These are phyloP conservation scores for Coregonus sp. DNA, from an alignment of 2,797 vertebrate species.

Conservation along the genomic window DNA sequence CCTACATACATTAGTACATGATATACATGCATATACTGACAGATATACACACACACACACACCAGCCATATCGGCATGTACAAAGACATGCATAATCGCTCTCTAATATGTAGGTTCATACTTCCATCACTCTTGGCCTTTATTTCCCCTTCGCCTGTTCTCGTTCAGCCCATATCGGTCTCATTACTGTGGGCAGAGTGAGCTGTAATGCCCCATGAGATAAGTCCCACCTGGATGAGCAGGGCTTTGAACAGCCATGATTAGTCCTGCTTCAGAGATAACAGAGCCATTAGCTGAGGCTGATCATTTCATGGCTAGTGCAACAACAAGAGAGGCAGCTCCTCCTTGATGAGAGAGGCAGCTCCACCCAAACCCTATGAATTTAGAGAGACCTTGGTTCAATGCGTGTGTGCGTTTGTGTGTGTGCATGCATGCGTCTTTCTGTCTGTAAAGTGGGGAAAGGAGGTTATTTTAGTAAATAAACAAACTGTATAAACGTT, in stretches of 20 bases:
- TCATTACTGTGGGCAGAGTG: slow-evolving; percentile 54
- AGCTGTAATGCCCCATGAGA: slow-evolving; percentile 60
- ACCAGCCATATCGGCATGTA: slow-evolving; percentile 47
- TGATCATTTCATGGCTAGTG: slow-evolving; percentile 67
- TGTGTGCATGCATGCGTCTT: not conserved
- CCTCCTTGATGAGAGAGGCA: slow-evolving; percentile 32
- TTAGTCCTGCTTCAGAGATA: slow-evolving; percentile 66
- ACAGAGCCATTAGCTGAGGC: slow-evolving; percentile 63
- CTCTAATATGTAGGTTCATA: slow-evolving; percentile 55
- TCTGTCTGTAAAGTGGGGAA: slow-evolving; percentile 21
- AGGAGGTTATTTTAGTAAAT: slow-evolving; percentile 64
- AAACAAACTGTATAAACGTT: slow-evolving; percentile 65
- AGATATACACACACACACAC: not conserved
- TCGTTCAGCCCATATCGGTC: slow-evolving; percentile 41
- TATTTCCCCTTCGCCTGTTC: slow-evolving; percentile 27
- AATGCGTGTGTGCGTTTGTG: not conserved
- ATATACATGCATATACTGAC: slow-evolving; percentile 3
- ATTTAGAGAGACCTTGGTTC: slow-evolving; percentile 10
- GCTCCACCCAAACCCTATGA: slow-evolving; percentile 11
- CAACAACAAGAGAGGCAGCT: slow-evolving; percentile 58
- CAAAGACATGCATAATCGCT: slow-evolving; percentile 62
- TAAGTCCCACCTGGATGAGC: slow-evolving; percentile 66
- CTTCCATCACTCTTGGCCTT: slow-evolving; percentile 45
- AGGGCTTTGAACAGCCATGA: slow-evolving; percentile 58
- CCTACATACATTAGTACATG: slow-evolving; percentile 12